A percentile compares a stretch with the other conserved stretches of the same genome.
Evolutionary conservation across 2,888 invertebrate species (phyloP).

Genomic region (Trypoxylon attenuatum): DNA sequence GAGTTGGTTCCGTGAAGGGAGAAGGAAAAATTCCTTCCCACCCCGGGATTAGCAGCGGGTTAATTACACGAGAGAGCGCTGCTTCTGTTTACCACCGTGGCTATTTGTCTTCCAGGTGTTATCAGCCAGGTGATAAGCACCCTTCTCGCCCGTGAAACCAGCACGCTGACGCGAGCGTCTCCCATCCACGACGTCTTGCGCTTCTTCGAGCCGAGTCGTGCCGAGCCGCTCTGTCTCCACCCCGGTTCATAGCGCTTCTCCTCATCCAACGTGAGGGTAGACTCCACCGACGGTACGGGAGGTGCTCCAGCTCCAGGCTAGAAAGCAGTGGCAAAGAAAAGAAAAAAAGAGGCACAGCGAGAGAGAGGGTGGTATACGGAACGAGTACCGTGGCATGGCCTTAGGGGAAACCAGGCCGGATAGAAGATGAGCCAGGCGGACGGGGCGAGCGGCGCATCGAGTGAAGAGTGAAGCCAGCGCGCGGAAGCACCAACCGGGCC

Average conservation of each 20-base stretch:
- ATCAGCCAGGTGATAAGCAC: conserved; percentile 58
- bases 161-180: conserved; percentile 30
- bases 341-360: too few relatives aligned
- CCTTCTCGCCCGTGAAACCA: conserved; percentile 38
- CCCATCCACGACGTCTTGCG: background rate
- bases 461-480: conserved; percentile 33
- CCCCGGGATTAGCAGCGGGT: conserved; percentile 25
- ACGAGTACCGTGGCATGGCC: conserved; percentile 18
- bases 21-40: conserved; percentile 14
- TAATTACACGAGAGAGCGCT: conserved; percentile 34
- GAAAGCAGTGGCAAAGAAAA: too few relatives aligned
- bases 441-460: conserved; percentile 12
- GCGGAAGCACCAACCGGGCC: conserved; percentile 20
- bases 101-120: conserved; percentile 49
- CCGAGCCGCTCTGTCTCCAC: background rate
- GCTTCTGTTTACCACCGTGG: conserved; percentile 33
- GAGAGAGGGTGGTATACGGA: conserved; percentile 27
- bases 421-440: conserved; percentile 40
- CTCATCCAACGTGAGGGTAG: background rate
- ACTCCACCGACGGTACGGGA: too few relatives aligned
- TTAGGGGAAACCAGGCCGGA: conserved; percentile 17
- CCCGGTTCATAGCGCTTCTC: background rate
- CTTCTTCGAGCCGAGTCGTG: conserved; percentile 2
- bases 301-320: too few relatives aligned
- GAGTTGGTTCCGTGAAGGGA: too few relatives aligned